A percentile compares a stretch with the other conserved stretches of the same genome.
phyloP scores from a whole-genome alignment of 2,888 invertebrate species.

The Chaitophorus viminalis region DNA sequence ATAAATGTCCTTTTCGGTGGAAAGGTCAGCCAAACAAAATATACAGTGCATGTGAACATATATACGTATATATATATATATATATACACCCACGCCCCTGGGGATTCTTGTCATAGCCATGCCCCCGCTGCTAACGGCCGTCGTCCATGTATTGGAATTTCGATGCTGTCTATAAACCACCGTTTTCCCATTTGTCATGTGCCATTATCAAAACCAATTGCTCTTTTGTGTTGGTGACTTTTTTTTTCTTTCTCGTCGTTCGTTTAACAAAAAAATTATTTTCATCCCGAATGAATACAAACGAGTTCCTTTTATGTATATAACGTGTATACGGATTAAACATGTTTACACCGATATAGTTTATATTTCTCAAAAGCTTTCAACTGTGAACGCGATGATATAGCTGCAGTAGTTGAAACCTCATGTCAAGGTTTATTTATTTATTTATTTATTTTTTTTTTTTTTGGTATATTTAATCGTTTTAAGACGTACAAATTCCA shows the following conservation, averaged over 20 bases:
- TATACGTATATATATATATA: too few relatives aligned
- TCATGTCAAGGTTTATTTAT: too few relatives aligned
- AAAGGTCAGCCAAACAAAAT: constrained; percentile 31
- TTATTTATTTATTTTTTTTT: background rate
- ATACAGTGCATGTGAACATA: background rate
- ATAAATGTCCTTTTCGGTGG: constrained; percentile 37
- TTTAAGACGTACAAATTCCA: background rate
- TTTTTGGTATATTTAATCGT: background rate
- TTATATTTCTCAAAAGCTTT: background rate
- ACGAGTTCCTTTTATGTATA: constrained; percentile 9
- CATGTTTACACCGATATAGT: background rate
- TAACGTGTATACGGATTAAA: background rate
- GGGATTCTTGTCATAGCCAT: constrained; percentile 23
- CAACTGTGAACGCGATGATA: background rate
- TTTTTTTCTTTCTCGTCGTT: background rate
- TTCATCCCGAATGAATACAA: background rate
- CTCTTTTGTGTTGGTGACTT: constrained; percentile 28
- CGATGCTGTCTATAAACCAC: background rate
- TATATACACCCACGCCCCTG: constrained; percentile 11
- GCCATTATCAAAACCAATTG: constrained; percentile 29
- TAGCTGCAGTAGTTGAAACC: too few relatives aligned
- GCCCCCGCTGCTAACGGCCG: background rate
- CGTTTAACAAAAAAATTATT: background rate
- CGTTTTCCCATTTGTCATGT: constrained; percentile 29
- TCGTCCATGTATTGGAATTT: constrained; percentile 4